These are phyloP conservation scores for Nezara viridula DNA, from an alignment of 2,888 invertebrate genomes.

Conservation along the genomic window DNA sequence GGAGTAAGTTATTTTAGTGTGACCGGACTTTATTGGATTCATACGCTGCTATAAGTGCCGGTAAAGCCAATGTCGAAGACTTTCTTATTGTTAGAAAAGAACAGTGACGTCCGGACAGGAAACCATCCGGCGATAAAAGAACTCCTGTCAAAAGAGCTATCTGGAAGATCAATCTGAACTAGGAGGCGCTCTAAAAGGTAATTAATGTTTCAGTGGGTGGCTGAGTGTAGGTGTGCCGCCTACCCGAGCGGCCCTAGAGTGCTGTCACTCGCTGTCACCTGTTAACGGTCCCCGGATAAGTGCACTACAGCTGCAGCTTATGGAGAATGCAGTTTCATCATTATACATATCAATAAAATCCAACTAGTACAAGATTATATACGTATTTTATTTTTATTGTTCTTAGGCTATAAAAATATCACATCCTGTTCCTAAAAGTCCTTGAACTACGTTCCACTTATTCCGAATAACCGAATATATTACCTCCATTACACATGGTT, in stretches of 20 bases:
- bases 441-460: too few relatives aligned
- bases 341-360: neutral
- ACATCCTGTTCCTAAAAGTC: neutral
- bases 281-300: neutral
- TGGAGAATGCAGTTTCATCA: neutral
- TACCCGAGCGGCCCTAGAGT: neutral
- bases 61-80: neutral
- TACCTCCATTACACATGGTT: too few relatives aligned
- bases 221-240: constrained; percentile 20
- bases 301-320: neutral
- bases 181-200: constrained; percentile 33
- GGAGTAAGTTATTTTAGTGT: neutral
- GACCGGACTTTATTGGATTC: neutral
- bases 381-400: too few relatives aligned
- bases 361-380: too few relatives aligned
- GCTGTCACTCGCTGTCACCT: neutral
- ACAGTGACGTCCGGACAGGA: neutral
- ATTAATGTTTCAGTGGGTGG: constrained; percentile 14
- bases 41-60: neutral
- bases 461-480: too few relatives aligned
- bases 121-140: constrained; percentile 7
- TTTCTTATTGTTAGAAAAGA: neutral
- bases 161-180: constrained; percentile 8
- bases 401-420: neutral
- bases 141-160: neutral